Evolutionary conservation across 37 sponge, comb jelly and placozoan genomes (phyloP).

Genomic region (Bolinopsis microptera): DNA sequence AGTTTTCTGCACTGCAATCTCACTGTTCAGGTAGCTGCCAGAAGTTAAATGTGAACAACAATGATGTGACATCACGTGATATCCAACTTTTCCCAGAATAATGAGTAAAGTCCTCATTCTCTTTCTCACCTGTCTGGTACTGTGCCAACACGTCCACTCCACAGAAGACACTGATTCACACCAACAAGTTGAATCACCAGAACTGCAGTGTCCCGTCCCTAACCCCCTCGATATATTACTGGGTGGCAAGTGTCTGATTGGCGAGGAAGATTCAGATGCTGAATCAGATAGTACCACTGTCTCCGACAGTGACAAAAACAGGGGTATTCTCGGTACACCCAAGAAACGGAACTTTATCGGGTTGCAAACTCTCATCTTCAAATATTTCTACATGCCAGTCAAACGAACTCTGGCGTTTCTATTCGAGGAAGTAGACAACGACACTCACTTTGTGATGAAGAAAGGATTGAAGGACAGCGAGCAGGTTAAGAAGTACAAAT

Average conservation of each 20-base stretch:
- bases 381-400: slow-evolving; percentile 6
- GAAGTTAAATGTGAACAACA: too few species aligned
- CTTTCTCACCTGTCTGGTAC: too few species aligned
- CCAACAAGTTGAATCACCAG: background rate
- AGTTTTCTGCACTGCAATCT: too few species aligned
- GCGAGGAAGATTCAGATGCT: background rate
- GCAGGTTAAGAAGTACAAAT: background rate
- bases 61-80: too few species aligned
- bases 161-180: too few species aligned
- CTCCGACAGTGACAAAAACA: background rate
- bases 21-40: too few species aligned
- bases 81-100: too few species aligned
- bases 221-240: background rate
- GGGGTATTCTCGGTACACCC: background rate
- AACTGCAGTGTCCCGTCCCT: background rate
- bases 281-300: background rate
- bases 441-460: slow-evolving; percentile 33
- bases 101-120: too few species aligned
- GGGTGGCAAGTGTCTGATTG: background rate
- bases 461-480: slow-evolving; percentile 25
- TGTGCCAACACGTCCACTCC: too few species aligned
- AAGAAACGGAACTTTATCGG: slow-evolving; percentile 27
- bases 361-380: slow-evolving; percentile 11
- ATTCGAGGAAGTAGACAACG: slow-evolving; percentile 45
- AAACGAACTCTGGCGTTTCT: slow-evolving; percentile 52